Conservation (phyloP, 2,113 vertebrate genomes). For the Prionailurus bengalensis region DNA sequence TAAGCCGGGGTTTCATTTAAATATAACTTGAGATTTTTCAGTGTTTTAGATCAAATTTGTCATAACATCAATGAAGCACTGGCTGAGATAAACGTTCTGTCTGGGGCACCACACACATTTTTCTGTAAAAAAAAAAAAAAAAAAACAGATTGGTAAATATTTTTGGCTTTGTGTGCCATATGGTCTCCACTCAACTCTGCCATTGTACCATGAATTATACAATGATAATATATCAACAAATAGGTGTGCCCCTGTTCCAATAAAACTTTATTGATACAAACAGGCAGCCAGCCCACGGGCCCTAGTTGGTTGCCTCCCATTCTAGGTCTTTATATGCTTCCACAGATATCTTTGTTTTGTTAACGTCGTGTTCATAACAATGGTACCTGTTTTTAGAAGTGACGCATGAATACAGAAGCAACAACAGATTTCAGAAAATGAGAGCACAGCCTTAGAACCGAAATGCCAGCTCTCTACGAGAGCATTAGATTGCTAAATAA, state of each 20-base stretch:
- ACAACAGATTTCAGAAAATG: conserved; percentile 1
- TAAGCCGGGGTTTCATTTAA: conserved; percentile 41
- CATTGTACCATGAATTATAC: not conserved
- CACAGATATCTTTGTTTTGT: not conserved
- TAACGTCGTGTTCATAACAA: not conserved
- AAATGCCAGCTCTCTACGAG: not conserved
- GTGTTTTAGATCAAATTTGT: conserved; percentile 44
- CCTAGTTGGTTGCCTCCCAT: not conserved
- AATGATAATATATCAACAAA: not conserved
- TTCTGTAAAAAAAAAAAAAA: not conserved
- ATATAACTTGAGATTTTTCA: conserved; percentile 17
- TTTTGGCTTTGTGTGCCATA: not conserved
- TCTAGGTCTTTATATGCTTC: not conserved
- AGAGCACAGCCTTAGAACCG: not conserved
- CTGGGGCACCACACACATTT: not conserved
- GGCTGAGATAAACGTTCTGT: not conserved
- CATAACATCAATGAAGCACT: conserved; percentile 7
- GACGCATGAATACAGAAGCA: not conserved
- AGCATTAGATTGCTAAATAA: not conserved
- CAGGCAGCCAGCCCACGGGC: not conserved
- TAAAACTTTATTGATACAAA: conserved; percentile 64
- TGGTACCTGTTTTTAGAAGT: not conserved
- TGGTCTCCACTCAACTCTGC: not conserved
- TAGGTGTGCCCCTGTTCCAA: not conserved
- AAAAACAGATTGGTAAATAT: not conserved